These are phyloP conservation scores for Hepsetus odoe DNA, from an alignment of 2,113 vertebrate species.

Conservation along the genomic window DNA sequence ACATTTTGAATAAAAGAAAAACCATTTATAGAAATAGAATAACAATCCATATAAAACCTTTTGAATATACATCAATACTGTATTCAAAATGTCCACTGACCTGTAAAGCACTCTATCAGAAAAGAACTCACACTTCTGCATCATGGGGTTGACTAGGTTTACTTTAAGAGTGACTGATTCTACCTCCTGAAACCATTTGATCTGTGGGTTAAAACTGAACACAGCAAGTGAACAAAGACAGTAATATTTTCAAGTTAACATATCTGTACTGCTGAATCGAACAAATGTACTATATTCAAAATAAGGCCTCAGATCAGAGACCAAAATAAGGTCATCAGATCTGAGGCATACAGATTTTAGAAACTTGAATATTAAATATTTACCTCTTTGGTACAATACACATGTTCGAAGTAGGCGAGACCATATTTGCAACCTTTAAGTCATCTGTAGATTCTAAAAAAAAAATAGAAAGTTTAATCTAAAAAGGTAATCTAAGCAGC, in stretches of 20 bases:
- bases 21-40: too few species aligned
- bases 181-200: slow-evolving; percentile 70
- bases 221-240: not conserved
- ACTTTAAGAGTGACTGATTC: slow-evolving; percentile 58
- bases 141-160: slow-evolving; percentile 68
- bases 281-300: not conserved
- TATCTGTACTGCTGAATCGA: too few species aligned
- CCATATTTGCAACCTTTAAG: not conserved
- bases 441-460: slow-evolving; percentile 19
- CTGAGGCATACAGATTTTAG: too few species aligned
- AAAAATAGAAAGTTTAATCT: not conserved
- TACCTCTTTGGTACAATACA: not conserved
- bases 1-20: too few species aligned
- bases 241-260: too few species aligned
- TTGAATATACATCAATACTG: not conserved
- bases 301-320: not conserved
- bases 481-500: not conserved
- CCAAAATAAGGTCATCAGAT: too few species aligned
- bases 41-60: too few species aligned
- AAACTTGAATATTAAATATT: not conserved
- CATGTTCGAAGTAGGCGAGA: too few species aligned
- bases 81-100: slow-evolving; percentile 49
- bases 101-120: slow-evolving; percentile 70
- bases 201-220: slow-evolving; percentile 70
- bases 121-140: slow-evolving; percentile 69